Conservation (phyloP, 2,888 invertebrate genomes). For the Nomada lathburiana region DNA sequence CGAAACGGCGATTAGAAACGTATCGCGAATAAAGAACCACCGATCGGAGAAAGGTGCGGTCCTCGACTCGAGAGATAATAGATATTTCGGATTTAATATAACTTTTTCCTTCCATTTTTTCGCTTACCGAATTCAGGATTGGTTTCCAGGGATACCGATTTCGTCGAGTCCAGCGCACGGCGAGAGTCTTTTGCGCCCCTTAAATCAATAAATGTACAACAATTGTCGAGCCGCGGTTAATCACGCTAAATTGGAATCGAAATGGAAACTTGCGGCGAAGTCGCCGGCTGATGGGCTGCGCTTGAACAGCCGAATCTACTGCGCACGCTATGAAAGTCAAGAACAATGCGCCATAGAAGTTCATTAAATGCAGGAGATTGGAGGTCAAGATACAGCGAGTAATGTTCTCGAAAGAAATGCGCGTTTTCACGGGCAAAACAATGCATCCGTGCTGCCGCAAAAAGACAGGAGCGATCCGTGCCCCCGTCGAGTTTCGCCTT, state of each 20-base stretch:
- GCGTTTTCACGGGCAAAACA: background rate
- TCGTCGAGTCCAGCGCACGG: too few species aligned
- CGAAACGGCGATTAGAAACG: constrained; percentile 36
- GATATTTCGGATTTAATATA: background rate
- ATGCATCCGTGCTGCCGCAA: background rate
- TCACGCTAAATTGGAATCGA: too few species aligned
- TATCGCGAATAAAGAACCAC: background rate
- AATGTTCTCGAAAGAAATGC: constrained; percentile 41
- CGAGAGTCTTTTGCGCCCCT: too few species aligned
- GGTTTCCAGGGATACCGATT: background rate
- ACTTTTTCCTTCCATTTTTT: background rate
- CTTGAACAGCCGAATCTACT: too few species aligned
- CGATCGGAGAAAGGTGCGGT: constrained; percentile 16
- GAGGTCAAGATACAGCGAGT: constrained; percentile 1
- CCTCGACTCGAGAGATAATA: background rate
- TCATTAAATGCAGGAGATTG: background rate
- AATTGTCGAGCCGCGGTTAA: too few species aligned
- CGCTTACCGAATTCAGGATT: background rate
- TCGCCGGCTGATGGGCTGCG: too few species aligned
- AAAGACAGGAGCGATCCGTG: constrained; percentile 8
- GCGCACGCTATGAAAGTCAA: background rate
- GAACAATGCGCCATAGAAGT: background rate
- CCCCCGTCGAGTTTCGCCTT: constrained; percentile 5
- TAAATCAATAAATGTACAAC: too few species aligned
- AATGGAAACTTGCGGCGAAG: too few species aligned